Percentiles rank a stretch among this genome's conserved stretches.
These are phyloP conservation scores for Balearica regulorum DNA, from an alignment of 2,797 vertebrate genomes.

Conservation along the genomic window DNA sequence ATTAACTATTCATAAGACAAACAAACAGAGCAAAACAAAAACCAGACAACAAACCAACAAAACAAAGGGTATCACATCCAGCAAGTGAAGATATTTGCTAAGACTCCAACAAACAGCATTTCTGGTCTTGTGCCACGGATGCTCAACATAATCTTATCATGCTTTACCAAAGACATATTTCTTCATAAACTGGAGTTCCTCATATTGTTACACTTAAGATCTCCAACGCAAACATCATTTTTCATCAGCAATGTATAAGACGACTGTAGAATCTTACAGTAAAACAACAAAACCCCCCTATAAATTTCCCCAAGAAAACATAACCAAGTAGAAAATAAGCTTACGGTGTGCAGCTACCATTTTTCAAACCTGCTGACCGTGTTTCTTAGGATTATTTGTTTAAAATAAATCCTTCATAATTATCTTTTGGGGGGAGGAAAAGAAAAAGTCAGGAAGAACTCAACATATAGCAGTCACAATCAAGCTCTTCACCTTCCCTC, in stretches of 20 bases:
- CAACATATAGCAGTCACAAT: neutral
- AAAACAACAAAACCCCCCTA: neutral
- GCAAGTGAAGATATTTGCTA: neutral
- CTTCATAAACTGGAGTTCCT: neutral
- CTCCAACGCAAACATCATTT: neutral
- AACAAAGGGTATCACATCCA: neutral
- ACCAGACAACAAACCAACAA: neutral
- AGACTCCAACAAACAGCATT: neutral
- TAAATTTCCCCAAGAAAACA: neutral
- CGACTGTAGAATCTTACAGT: neutral
- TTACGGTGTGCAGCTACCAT: neutral
- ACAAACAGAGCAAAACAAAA: neutral
- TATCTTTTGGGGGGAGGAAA: constrained; percentile 33
- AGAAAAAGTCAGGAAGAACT: neutral
- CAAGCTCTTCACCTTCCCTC: neutral
- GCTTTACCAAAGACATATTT: neutral
- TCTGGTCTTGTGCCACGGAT: neutral
- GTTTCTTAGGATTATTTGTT: constrained; percentile 15
- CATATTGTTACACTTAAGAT: neutral
- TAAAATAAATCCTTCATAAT: constrained; percentile 17
- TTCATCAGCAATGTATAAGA: neutral
- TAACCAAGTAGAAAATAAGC: neutral
- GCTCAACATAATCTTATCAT: neutral
- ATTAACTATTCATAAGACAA: neutral
- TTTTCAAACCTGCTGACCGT: neutral